Evolutionary conservation across 1,140 invertebrate species (phyloP).

Genomic region (Homalodisca vitripennis): DNA sequence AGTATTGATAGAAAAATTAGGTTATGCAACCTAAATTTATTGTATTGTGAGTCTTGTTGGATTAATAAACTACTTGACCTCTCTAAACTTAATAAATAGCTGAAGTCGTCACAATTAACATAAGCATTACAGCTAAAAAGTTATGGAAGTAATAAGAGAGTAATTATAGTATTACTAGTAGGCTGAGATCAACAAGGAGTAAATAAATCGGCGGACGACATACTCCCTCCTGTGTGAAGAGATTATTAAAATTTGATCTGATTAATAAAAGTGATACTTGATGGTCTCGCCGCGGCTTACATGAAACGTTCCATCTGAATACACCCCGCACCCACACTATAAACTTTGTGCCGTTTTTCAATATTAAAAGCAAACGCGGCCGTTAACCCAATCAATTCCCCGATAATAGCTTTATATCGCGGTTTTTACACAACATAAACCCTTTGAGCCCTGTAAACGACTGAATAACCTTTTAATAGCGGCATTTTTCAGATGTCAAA

Average conservation of each 20-base stretch:
- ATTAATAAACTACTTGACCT: no score
- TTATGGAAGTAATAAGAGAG: no score
- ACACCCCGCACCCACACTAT: neutral
- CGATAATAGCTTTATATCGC: conserved; percentile 27
- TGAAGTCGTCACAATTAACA: no score
- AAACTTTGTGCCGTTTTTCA: conserved; percentile 9
- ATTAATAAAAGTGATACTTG: conserved; percentile 8
- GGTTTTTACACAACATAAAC: neutral
- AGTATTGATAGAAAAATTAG: no score
- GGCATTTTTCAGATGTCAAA: conserved; percentile 22
- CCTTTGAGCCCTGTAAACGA: conserved; percentile 20
- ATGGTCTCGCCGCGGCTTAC: no score
- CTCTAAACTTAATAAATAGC: no score
- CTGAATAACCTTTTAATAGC: conserved; percentile 18
- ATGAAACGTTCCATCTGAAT: neutral
- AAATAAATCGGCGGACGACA: neutral
- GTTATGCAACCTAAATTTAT: no score
- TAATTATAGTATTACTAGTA: no score
- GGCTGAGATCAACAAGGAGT: neutral
- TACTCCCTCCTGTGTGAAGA: neutral
- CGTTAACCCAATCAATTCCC: conserved; percentile 22
- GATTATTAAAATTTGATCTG: conserved; percentile 6
- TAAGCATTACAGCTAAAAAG: no score
- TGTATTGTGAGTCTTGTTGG: no score
- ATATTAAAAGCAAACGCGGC: conserved; percentile 9